Evolutionary conservation across 2,888 invertebrate species (phyloP).

Genomic region (Priocnemis perturbator): DNA sequence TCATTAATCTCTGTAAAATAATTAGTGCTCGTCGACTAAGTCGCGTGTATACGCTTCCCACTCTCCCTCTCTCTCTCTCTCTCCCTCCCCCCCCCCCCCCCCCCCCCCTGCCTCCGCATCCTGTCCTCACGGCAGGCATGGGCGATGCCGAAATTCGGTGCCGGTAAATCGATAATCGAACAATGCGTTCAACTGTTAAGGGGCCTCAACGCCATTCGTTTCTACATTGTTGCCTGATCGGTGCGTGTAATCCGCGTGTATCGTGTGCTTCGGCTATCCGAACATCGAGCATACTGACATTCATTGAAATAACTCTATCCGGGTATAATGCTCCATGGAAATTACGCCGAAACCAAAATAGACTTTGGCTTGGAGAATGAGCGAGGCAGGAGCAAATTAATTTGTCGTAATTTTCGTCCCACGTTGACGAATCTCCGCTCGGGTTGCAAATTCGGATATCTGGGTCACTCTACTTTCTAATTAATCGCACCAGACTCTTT

Average conservation of each 20-base stretch:
- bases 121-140: too few species aligned
- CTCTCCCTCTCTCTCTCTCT: background rate
- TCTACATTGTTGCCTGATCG: conserved; percentile 4
- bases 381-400: too few species aligned
- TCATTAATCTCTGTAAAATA: conserved; percentile 3
- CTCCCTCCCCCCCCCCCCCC: background rate
- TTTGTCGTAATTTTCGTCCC: too few species aligned
- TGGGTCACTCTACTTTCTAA: too few species aligned
- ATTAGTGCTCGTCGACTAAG: background rate
- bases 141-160: too few species aligned
- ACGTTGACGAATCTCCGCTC: too few species aligned
- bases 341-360: background rate
- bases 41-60: background rate
- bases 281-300: background rate
- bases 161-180: conserved; percentile 9
- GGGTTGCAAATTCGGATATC: too few species aligned
- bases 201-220: conserved; percentile 10
- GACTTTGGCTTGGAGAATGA: too few species aligned
- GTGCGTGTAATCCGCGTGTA: background rate
- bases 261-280: background rate
- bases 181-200: conserved; percentile 5
- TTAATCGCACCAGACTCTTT: too few species aligned
- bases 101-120: background rate
- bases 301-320: background rate
- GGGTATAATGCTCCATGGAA: background rate